Conservation (phyloP, 2,797 vertebrate genomes). For the Bufotes viridis region DNA sequence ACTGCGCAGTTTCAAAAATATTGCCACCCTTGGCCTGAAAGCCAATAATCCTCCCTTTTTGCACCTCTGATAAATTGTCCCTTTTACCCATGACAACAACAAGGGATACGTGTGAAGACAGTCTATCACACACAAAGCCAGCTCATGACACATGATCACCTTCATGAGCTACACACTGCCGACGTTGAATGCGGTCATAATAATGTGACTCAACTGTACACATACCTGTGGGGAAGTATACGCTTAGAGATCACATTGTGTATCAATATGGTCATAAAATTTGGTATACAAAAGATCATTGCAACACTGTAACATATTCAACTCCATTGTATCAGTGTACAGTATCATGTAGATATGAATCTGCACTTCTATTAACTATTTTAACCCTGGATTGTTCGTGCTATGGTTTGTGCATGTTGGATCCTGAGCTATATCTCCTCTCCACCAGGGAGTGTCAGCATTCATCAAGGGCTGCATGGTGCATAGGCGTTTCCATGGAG, state of each 20-base stretch:
- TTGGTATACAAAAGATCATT: not conserved
- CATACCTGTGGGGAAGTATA: not conserved
- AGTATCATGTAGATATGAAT: not conserved
- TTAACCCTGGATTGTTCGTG: not conserved
- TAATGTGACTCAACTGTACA: not conserved
- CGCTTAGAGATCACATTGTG: not conserved
- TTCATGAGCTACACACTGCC: too few relatives aligned
- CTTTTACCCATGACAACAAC: too few relatives aligned
- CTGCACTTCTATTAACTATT: not conserved
- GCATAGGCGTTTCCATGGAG: constrained; percentile 9
- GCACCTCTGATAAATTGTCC: too few relatives aligned
- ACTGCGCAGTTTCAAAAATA: too few relatives aligned
- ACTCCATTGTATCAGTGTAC: not conserved
- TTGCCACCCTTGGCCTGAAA: too few relatives aligned
- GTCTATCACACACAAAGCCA: too few relatives aligned
- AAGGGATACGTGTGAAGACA: too few relatives aligned
- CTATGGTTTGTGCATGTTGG: not conserved
- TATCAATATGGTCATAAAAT: not conserved
- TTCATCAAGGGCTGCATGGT: constrained; percentile 8
- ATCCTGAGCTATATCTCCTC: not conserved
- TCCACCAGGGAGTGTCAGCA: constrained; percentile 20
- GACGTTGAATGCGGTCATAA: too few relatives aligned
- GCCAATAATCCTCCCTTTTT: too few relatives aligned
- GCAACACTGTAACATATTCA: not conserved
- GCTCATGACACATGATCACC: too few relatives aligned